These are phyloP conservation scores for Philaethria dido DNA, from an alignment of 2,888 invertebrate genomes.

Conservation along the genomic window DNA sequence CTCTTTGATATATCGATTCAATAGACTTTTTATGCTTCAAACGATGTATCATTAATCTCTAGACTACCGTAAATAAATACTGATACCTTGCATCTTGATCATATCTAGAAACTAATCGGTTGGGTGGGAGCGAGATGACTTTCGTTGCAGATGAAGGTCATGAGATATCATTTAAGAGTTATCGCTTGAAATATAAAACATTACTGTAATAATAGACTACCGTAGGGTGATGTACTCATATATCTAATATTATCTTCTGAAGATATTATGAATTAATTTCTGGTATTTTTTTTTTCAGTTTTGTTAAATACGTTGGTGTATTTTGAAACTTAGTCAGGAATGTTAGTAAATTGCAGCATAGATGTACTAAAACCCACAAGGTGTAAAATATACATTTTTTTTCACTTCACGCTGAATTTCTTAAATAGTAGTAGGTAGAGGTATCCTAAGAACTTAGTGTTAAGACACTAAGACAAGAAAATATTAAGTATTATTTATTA, in stretches of 20 bases:
- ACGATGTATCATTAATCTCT: constrained; percentile 76
- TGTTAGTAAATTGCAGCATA: too few species aligned
- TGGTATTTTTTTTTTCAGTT: too few species aligned
- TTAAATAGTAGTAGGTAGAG: too few species aligned
- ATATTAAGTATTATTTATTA: too few species aligned
- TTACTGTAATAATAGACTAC: neutral
- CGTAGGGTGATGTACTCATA: neutral
- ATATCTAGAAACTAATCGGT: constrained; percentile 76
- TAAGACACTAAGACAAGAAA: too few species aligned
- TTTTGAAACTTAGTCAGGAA: too few species aligned
- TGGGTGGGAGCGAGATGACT: constrained; percentile 60
- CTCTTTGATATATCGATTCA: constrained; percentile 58
- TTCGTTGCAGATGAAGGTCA: constrained; percentile 60
- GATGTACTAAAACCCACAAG: too few species aligned
- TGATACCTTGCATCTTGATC: constrained; percentile 73
- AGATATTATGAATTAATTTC: neutral
- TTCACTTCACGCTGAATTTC: too few species aligned
- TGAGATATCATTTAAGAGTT: constrained; percentile 45
- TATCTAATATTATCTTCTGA: neutral
- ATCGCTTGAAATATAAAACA: constrained; percentile 8
- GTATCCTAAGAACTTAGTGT: too few species aligned
- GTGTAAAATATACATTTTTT: too few species aligned
- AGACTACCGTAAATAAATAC: constrained; percentile 72
- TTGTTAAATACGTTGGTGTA: too few species aligned
- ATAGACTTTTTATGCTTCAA: constrained; percentile 74